Conservation (phyloP, 2,797 vertebrate species). For the Scolopax bukidnonensis region DNA sequence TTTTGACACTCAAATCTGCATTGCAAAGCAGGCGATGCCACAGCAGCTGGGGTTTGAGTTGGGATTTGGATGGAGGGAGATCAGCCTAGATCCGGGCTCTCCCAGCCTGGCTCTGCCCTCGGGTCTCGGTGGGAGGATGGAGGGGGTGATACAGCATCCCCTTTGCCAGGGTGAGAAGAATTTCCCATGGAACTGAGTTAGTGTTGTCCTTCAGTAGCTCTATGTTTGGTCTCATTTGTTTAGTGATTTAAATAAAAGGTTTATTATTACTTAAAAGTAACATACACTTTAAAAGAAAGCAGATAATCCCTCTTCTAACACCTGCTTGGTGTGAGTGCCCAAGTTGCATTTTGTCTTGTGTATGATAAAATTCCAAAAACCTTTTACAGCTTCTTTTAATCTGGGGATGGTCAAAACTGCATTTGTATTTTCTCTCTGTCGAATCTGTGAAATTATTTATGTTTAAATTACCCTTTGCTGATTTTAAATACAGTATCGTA, state of each 20-base stretch:
- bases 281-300: background rate
- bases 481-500: background rate
- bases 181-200: background rate
- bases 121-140: background rate
- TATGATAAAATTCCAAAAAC: background rate
- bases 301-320: background rate
- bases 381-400: background rate
- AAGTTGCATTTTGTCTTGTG: background rate
- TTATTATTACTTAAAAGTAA: background rate
- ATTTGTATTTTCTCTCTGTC: background rate
- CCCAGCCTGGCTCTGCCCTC: background rate
- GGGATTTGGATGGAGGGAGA: background rate
- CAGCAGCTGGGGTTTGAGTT: background rate
- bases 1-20: background rate
- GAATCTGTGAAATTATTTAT: background rate
- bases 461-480: background rate
- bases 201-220: background rate
- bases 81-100: background rate
- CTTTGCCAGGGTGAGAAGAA: background rate
- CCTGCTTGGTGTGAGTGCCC: background rate
- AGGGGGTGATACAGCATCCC: background rate
- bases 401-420: background rate
- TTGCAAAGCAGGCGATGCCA: background rate
- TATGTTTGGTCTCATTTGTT: background rate
- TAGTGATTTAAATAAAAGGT: background rate